Conservation (phyloP, 2,797 vertebrate species). For the Diglossa cyanea region DNA sequence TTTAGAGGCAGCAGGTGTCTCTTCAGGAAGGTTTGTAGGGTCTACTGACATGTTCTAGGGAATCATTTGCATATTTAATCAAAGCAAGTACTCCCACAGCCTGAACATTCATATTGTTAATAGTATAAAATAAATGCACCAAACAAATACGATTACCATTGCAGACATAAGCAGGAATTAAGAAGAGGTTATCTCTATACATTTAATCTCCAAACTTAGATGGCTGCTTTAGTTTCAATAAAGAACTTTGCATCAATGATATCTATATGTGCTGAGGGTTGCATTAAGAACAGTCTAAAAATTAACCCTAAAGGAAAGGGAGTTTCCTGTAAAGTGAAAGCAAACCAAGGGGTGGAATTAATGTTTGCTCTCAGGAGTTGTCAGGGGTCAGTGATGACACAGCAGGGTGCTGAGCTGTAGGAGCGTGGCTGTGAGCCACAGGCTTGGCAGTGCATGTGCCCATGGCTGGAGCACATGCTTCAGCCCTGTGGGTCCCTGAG, state of each 20-base stretch:
- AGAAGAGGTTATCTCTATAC: background rate
- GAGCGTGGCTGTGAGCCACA: background rate
- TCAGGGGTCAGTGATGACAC: background rate
- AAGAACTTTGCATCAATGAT: background rate
- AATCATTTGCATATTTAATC: background rate
- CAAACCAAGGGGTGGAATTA: background rate
- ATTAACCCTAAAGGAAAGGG: background rate
- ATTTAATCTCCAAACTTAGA: background rate
- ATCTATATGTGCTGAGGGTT: background rate
- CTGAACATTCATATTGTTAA: background rate
- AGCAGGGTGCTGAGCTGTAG: background rate
- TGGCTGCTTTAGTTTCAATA: background rate
- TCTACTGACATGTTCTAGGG: background rate
- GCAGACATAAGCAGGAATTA: background rate
- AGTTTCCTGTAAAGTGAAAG: background rate
- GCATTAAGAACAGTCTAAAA: background rate
- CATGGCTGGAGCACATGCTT: background rate
- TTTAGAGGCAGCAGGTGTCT: background rate
- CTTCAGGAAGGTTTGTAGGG: background rate
- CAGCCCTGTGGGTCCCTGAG: fast-evolving
- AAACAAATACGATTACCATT: background rate
- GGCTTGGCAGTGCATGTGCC: background rate
- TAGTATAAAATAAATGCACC: background rate
- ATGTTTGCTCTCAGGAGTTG: background rate
- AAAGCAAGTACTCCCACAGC: background rate